Evolutionary conservation across 2,797 vertebrate species (phyloP).

Genomic region (Mus caroli): DNA sequence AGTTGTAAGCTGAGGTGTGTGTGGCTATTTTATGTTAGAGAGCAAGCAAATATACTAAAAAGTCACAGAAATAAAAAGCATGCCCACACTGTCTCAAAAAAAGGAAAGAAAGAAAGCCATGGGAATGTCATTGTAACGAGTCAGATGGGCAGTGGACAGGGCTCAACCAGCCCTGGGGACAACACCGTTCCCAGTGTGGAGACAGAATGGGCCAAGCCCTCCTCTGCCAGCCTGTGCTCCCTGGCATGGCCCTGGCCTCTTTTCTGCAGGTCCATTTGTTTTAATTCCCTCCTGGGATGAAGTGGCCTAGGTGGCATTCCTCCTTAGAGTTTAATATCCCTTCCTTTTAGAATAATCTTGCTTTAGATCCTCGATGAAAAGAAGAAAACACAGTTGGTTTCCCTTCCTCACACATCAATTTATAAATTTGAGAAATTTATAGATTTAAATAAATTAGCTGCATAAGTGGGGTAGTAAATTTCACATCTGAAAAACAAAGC

Average conservation of each 20-base stretch:
- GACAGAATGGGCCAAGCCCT: background rate
- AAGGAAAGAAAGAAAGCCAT: background rate
- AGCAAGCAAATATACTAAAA: constrained; percentile 15
- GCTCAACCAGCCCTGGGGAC: background rate
- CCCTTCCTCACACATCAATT: constrained; percentile 27
- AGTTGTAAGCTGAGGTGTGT: background rate
- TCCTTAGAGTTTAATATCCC: background rate
- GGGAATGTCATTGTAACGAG: background rate
- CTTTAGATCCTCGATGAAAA: constrained; percentile 41
- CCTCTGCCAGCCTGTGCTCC: background rate
- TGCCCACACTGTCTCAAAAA: background rate
- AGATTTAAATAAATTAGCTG: background rate
- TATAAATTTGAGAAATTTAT: constrained; percentile 8
- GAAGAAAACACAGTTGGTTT: background rate
- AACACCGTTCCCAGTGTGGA: constrained; percentile 25
- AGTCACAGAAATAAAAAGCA: background rate
- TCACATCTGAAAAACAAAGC: constrained; percentile 51
- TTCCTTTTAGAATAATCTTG: background rate
- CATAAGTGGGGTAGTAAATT: background rate
- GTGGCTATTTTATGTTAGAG: constrained; percentile 13
- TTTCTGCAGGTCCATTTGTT: constrained; percentile 39
- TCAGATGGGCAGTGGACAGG: background rate
- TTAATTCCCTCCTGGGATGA: background rate
- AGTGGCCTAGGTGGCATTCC: background rate
- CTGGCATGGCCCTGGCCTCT: background rate